Evolutionary conservation across 1,140 invertebrate species (phyloP), one percentile per base, ranked within the genome.

Genomic region (Listronotus oregonensis): DNA sequence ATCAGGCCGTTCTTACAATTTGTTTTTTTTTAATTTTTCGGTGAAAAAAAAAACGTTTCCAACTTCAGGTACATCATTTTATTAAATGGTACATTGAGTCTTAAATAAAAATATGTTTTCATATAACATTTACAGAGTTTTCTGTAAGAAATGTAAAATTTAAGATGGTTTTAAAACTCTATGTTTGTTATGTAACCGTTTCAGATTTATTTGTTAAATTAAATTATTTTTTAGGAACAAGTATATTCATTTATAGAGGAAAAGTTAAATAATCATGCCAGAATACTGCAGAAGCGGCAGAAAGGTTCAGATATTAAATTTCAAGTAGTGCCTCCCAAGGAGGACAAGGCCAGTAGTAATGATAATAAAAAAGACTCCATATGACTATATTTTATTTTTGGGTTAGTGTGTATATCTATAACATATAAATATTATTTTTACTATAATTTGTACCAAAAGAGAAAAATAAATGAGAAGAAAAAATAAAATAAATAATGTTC

Each of bases 281-380:
- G 79, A 75, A 73, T 86, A 44, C 76, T 86, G 2, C 86, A 87
- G 68, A 87, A 85, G 72, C 80, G 82, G 64, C 73, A 70, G 7
- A 86, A 86, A 75, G 83, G 83, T 21, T 79, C 75, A 32, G 80
- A 78, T 47, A 76, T 86, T 10, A 83, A 81, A 72, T 87, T 87
- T 70, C 85, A 83, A 73, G 79, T 87, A 55, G 32, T 84, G 17
- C 86, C 86, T 69, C 49, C 66, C 17, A 75, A 73, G 68, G 65
- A 62, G 39, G 47, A 58, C 18, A 49, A 56, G 10, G 42, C 10
- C 17, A 21, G 17, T 12, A 34, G 46, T 17, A 17, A 54, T 8
- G 39, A 50, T 39, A 56, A 44, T 50, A 59, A 51, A 12, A 17
- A 52, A 32, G 7, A 21, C 15, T 11, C 49, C 17, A 14, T 15